These are phyloP conservation scores for Brachyistius frenatus DNA, from an alignment of 2,113 vertebrate genomes.

Conservation along the genomic window DNA sequence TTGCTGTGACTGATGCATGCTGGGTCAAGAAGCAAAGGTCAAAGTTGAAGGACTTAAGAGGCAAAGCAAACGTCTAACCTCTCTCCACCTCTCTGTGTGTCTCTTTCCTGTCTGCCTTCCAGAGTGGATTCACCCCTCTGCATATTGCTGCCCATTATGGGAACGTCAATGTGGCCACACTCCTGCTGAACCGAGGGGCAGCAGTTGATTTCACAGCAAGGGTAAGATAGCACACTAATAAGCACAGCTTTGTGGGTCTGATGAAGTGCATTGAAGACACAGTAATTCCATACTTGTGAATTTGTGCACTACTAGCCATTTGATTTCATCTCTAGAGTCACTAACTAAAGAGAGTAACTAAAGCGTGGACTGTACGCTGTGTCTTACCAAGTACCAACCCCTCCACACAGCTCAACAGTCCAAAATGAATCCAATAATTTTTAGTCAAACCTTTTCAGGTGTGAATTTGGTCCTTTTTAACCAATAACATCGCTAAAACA, in stretches of 20 bases:
- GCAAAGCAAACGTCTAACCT: neutral
- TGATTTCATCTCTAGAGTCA: no score
- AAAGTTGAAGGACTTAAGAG: neutral
- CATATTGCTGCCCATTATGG: conserved; percentile 98
- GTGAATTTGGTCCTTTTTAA: neutral
- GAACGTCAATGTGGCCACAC: conserved; percentile 95
- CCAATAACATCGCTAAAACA: neutral
- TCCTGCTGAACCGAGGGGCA: conserved; percentile 95
- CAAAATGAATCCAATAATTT: neutral
- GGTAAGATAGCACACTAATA: conserved; percentile 64
- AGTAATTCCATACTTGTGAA: no score
- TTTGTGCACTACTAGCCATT: no score
- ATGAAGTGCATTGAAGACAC: neutral
- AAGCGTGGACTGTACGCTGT: neutral
- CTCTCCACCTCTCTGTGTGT: conserved; percentile 23
- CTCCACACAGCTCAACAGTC: neutral
- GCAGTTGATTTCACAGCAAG: conserved; percentile 96
- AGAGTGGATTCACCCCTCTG: conserved; percentile 98
- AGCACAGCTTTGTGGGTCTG: neutral
- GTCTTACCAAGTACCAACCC: neutral
- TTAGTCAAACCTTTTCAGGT: neutral
- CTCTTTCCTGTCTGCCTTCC: conserved; percentile 56
- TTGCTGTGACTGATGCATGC: conserved; percentile 81
- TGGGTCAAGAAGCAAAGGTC: conserved; percentile 37
- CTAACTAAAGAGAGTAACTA: no score